Conservation (phyloP, 2,113 vertebrate genomes). For the Taxidea taxus region DNA sequence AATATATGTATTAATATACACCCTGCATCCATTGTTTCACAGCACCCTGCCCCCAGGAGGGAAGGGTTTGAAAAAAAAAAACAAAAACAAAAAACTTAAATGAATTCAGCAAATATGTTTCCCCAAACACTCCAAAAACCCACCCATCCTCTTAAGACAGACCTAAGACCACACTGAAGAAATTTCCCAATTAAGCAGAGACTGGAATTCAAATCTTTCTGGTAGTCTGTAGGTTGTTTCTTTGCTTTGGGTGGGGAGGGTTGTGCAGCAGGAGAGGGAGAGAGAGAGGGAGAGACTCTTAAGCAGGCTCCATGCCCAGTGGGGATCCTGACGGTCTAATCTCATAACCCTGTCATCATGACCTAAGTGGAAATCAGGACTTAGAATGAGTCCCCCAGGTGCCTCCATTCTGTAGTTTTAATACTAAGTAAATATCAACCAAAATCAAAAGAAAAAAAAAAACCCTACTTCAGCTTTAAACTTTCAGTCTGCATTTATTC, state of each 20-base stretch:
- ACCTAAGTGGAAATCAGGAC: background rate
- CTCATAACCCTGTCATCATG: too few species aligned
- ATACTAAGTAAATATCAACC: background rate
- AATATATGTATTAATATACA: background rate
- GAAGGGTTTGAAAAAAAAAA: background rate
- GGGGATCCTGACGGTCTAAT: background rate
- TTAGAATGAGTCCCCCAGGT: background rate
- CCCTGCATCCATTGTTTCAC: background rate
- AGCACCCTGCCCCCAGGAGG: fast-evolving
- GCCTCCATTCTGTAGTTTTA: background rate
- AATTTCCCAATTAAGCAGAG: background rate
- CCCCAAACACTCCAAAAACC: background rate
- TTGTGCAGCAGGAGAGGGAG: too few species aligned
- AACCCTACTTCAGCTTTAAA: background rate
- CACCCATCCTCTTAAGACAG: background rate
- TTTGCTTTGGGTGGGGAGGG: too few species aligned
- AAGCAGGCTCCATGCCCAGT: too few species aligned
- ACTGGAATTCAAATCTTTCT: background rate
- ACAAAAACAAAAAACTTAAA: background rate
- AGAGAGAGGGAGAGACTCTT: background rate
- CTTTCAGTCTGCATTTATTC: background rate
- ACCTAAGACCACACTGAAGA: background rate
- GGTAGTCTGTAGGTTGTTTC: background rate
- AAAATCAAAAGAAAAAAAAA: background rate
- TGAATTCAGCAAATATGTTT: background rate